phyloP scores from a whole-genome alignment of 2,888 invertebrate species.

The Lampropteryx suffumata region DNA sequence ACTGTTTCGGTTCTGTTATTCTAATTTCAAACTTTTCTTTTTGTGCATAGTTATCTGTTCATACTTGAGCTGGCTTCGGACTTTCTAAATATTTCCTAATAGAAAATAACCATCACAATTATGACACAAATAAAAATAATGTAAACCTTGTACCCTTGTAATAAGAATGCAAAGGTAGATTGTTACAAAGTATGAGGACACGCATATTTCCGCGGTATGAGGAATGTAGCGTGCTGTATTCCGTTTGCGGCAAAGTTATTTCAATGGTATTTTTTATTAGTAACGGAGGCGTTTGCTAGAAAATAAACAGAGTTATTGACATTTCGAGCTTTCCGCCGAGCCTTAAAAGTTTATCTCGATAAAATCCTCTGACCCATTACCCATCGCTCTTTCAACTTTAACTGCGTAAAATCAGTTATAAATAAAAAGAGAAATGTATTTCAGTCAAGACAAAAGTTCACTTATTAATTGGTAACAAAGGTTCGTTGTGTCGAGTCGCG shows the following conservation, averaged over 20 bases:
- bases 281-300: slow-evolving; percentile 66
- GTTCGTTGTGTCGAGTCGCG: slow-evolving; percentile 61
- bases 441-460: slow-evolving; percentile 16
- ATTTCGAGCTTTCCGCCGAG: slow-evolving; percentile 49
- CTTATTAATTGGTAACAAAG: slow-evolving; percentile 42
- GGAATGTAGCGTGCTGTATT: slow-evolving; percentile 69
- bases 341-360: slow-evolving; percentile 25
- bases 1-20: too few species aligned
- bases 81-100: too few species aligned
- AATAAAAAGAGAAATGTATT: slow-evolving; percentile 34
- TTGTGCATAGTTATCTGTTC: too few species aligned
- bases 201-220: slow-evolving; percentile 55
- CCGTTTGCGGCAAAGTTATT: slow-evolving; percentile 67
- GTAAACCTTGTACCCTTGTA: slow-evolving; percentile 12
- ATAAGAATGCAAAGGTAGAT: slow-evolving; percentile 16
- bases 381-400: slow-evolving; percentile 36
- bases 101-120: too few species aligned
- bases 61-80: too few species aligned
- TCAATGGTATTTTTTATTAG: slow-evolving; percentile 69
- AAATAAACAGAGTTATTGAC: slow-evolving; percentile 77
- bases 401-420: rapidly evolving
- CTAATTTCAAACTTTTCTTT: too few species aligned
- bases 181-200: slow-evolving; percentile 42
- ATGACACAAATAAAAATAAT: slow-evolving; percentile 3
- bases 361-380: slow-evolving; percentile 1